phyloP scores from a whole-genome alignment of 2,888 invertebrate species.

The Himalopsyche japonica region DNA sequence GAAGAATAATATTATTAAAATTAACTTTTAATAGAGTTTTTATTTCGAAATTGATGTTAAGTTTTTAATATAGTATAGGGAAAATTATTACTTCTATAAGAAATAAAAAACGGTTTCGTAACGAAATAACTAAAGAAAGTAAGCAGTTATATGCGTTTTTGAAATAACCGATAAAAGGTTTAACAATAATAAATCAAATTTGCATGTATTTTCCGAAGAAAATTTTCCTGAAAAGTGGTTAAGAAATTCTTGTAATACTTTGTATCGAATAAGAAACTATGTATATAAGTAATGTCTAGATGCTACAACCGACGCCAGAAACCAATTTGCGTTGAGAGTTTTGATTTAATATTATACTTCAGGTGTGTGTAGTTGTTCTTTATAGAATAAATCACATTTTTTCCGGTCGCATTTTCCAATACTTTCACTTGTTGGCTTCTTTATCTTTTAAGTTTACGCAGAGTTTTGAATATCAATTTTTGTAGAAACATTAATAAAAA shows the following conservation, averaged over 20 bases:
- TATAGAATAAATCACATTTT: background rate
- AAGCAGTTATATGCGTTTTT: background rate
- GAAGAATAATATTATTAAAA: no score
- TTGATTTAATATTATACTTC: conserved; percentile 7
- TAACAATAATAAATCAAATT: background rate
- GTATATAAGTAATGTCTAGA: background rate
- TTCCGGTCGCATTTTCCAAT: background rate
- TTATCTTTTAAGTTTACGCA: background rate
- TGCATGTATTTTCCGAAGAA: background rate
- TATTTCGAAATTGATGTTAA: no score
- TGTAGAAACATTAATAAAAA: background rate
- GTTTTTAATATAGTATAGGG: no score
- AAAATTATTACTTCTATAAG: no score
- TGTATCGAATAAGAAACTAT: background rate
- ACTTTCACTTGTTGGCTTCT: background rate
- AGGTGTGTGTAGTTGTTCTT: background rate
- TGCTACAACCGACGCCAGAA: background rate
- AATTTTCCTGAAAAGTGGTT: background rate
- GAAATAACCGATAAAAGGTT: background rate
- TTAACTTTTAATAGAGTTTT: no score
- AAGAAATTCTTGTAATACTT: background rate
- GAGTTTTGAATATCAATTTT: background rate
- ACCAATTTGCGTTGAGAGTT: background rate
- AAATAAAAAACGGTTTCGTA: no score
- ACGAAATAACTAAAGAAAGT: no score